Conservation (phyloP, 2,113 vertebrate species). For the Neodon shergylaensis region DNA sequence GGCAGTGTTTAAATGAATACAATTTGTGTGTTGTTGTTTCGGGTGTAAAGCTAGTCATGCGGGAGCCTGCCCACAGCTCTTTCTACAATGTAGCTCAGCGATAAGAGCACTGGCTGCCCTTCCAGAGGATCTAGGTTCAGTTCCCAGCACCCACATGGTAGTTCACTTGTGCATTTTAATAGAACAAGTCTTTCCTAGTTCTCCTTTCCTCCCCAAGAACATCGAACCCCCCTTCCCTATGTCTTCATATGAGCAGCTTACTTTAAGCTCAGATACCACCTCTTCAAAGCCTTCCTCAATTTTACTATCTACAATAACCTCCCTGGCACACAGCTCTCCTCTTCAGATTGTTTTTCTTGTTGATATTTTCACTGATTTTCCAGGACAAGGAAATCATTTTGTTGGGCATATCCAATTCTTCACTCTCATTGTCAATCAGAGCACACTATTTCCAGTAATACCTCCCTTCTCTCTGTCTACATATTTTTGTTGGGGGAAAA, state of each 20-base stretch:
- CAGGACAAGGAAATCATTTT: background rate
- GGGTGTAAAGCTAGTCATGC: too few species aligned
- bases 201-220: background rate
- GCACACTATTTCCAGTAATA: background rate
- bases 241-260: background rate
- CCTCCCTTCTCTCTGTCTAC: background rate
- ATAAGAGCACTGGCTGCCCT: too few species aligned
- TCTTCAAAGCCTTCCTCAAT: background rate
- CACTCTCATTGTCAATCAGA: background rate
- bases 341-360: background rate
- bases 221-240: background rate
- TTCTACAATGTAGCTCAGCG: too few species aligned
- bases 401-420: background rate
- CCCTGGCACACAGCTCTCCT: background rate
- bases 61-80: too few species aligned
- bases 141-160: too few species aligned
- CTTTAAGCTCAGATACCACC: background rate
- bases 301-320: background rate
- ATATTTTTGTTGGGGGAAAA: background rate
- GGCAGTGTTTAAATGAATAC: too few species aligned
- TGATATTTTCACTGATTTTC: background rate
- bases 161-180: background rate
- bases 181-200: background rate
- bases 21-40: too few species aligned
- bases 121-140: too few species aligned